Percentiles rank a stretch among this genome's conserved stretches.
These are phyloP conservation scores for Argentina silus DNA, from an alignment of 2,797 vertebrate genomes.

Conservation along the genomic window DNA sequence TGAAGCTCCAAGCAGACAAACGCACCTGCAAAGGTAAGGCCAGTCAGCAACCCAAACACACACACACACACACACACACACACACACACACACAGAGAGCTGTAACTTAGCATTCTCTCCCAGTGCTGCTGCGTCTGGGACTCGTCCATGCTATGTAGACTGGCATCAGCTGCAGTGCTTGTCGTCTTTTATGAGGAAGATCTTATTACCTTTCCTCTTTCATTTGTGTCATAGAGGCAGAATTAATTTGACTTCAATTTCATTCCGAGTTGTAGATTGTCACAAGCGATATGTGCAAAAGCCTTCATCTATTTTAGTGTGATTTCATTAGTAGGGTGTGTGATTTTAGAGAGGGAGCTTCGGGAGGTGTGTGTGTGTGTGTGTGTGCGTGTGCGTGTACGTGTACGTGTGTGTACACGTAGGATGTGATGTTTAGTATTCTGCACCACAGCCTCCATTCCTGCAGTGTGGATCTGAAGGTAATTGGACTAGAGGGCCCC, in stretches of 20 bases:
- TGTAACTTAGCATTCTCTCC: background rate
- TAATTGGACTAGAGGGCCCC: conserved; percentile 44
- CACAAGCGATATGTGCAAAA: conserved; percentile 13
- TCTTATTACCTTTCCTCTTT: conserved; percentile 26
- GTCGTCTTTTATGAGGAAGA: conserved; percentile 36
- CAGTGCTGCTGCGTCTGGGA: conserved; percentile 6
- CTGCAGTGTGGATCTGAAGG: conserved; percentile 39
- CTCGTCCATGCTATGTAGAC: background rate
- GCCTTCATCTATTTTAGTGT: conserved; percentile 23
- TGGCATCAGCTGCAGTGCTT: conserved; percentile 19
- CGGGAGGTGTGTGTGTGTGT: conserved; percentile 11
- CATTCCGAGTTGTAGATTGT: conserved; percentile 27
- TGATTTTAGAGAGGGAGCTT: conserved; percentile 11
- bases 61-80: background rate
- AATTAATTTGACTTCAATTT: conserved; percentile 33
- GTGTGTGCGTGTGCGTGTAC: background rate
- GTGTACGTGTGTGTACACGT: background rate
- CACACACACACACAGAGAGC: conserved; percentile 6
- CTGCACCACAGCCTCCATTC: conserved; percentile 34
- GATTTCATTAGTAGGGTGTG: conserved; percentile 30
- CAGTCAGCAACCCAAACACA: background rate
- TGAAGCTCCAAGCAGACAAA: conserved; percentile 92
- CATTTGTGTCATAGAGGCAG: conserved; percentile 15
- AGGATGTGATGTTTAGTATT: conserved; percentile 39
- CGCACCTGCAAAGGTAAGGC: conserved; percentile 89